Evolutionary conservation across 1,140 invertebrate genomes (phyloP).

Genomic region (Drosophila rhopaloa): DNA sequence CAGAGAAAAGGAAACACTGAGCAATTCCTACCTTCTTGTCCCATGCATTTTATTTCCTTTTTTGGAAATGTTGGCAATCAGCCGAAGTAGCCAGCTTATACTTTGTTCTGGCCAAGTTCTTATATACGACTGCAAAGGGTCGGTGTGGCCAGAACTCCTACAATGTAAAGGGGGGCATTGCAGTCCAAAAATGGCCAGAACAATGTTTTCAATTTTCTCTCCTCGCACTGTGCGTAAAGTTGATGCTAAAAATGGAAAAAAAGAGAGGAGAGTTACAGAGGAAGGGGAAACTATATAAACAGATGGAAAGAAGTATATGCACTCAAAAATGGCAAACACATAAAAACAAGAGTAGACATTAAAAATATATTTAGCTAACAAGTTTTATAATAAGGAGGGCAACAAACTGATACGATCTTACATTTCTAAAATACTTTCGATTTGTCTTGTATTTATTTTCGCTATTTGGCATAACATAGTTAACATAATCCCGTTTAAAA

Average conservation of each 20-base stretch:
- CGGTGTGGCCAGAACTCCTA: conserved; percentile 4
- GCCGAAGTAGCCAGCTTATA: conserved; percentile 27
- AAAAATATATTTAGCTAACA: neutral
- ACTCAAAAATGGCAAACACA: neutral
- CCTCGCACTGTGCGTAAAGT: conserved; percentile 62
- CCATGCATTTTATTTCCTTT: conserved; percentile 70
- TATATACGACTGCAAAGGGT: conserved; percentile 8
- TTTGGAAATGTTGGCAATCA: conserved; percentile 62
- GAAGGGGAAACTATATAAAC: neutral
- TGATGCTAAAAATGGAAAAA: conserved; percentile 24
- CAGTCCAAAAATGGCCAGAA: conserved; percentile 67
- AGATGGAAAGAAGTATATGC: neutral
- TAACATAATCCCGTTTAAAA: no score
- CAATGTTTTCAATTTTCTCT: conserved; percentile 58
- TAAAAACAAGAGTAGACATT: neutral
- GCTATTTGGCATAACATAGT: no score
- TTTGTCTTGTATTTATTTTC: no score
- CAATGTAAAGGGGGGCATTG: conserved; percentile 19
- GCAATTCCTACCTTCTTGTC: conserved; percentile 29
- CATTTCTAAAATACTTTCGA: neutral
- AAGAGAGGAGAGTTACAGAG: conserved; percentile 7
- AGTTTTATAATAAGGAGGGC: no score
- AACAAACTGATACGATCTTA: neutral
- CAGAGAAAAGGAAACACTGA: conserved; percentile 21
- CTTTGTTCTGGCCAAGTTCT: conserved; percentile 35